phyloP scores from a whole-genome alignment of 2,113 vertebrate species.

The Ameiurus melas region DNA sequence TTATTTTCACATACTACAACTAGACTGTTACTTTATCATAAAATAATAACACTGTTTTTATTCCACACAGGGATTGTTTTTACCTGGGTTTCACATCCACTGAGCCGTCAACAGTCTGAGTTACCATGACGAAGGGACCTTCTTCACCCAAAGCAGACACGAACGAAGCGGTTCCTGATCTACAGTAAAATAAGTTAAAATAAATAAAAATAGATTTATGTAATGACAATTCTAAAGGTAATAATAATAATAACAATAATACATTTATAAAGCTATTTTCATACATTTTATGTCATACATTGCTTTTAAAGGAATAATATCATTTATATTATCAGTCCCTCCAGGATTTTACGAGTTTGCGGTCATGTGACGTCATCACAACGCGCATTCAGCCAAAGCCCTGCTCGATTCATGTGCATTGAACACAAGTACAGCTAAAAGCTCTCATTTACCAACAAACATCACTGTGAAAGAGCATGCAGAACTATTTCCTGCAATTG shows the following conservation, averaged over 20 bases:
- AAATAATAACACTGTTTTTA: neutral
- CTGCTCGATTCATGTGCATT: too few relatives aligned
- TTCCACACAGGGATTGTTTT: neutral
- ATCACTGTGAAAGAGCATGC: too few relatives aligned
- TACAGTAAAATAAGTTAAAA: slow-evolving; percentile 52
- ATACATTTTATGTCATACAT: too few relatives aligned
- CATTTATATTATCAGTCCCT: too few relatives aligned
- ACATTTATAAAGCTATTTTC: too few relatives aligned
- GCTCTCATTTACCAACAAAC: too few relatives aligned
- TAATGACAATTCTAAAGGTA: neutral
- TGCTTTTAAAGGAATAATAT: too few relatives aligned
- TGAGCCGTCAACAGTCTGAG: slow-evolving; percentile 59
- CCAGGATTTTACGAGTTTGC: too few relatives aligned
- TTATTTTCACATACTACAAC: neutral
- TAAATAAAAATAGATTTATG: neutral
- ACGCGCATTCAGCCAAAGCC: too few relatives aligned
- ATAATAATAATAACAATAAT: neutral
- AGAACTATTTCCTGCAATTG: too few relatives aligned
- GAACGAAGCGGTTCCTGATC: slow-evolving; percentile 64
- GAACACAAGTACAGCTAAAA: too few relatives aligned
- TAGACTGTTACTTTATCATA: neutral
- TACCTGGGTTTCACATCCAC: slow-evolving; percentile 67
- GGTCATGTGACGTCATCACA: too few relatives aligned
- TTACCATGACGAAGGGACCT: slow-evolving; percentile 74
- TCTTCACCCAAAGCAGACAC: slow-evolving; percentile 54